Evolutionary conservation across 2,797 vertebrate species (phyloP), one percentile per base, ranked within the genome.

Genomic region (Sebastes nivosus): DNA sequence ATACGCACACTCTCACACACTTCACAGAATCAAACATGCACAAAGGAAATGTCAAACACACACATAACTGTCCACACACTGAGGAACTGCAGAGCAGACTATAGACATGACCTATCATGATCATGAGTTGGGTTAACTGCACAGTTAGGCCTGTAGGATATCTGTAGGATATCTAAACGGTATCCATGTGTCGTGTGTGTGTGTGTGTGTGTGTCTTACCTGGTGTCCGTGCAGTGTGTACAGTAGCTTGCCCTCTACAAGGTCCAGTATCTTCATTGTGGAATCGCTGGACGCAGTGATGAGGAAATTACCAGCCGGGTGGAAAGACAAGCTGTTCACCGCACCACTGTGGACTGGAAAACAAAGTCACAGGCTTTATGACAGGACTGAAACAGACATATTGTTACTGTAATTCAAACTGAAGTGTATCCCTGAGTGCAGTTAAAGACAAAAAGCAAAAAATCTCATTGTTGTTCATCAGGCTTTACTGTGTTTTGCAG

Each of bases 141-240:
- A 73, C 42, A 81, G 27, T 75, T 29, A 63, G 58, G 20, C 32
- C 66, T 30, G 18, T 25, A 10, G 34, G 65, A 80, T 30, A 66
- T 64, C 16, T 58, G 38, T 38, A 42, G 34, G 61, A 80, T 30
- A 66, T 61, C 20, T 59, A 46, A 82, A 72, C 10, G 7, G 25
- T 75, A 22, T 7, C 46, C 20, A 29, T 50, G 14, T 76, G 42
- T 38, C 16, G 14, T 57, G 67, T 57, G 34, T 34, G 32, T 34
- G 67, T 55, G 34, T 74, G 59, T 57, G 67, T 57, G 29, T 52
- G 20, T 79, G 52, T 75, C 54, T 52, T 89, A 99, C 98, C 98
- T 99, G 98, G 86, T 99, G 98, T 80, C 98, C 97, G 0, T 99
- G 98, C 27, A 99, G 95, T 2, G 98, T 99, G 76, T 97, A 99